Percentiles rank a stretch among this genome's conserved stretches.
Conservation (phyloP, 2,113 vertebrate genomes). For the Siphamia tubifer region DNA sequence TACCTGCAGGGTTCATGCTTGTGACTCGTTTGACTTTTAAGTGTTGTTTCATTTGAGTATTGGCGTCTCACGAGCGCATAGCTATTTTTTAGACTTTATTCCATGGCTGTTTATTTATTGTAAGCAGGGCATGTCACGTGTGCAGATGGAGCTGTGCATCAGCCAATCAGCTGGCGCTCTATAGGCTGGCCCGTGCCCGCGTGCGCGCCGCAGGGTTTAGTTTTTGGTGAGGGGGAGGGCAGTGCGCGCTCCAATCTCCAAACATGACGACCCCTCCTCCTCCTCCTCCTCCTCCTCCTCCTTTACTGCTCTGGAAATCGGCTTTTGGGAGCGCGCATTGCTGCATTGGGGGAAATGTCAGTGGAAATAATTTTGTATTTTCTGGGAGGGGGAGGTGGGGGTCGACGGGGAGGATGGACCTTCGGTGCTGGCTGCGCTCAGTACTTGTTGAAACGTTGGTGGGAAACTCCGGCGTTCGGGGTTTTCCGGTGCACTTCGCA, state of each 20-base stretch:
- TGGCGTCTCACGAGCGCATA: background rate
- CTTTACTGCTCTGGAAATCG: conserved; percentile 62
- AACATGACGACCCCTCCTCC: conserved; percentile 35
- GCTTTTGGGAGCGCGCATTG: conserved; percentile 77
- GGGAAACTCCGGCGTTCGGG: background rate
- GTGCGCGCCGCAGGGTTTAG: conserved; percentile 60
- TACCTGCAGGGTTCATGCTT: background rate
- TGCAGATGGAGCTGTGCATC: conserved; percentile 61
- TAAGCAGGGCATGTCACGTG: conserved; percentile 78
- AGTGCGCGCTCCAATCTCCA: conserved; percentile 65
- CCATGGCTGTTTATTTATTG: conserved; percentile 80
- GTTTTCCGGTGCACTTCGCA: background rate
- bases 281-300: conserved; percentile 9
- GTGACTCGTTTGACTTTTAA: background rate
- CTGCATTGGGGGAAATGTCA: conserved; percentile 78
- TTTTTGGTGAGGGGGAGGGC: conserved; percentile 53
- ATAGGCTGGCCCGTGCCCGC: conserved; percentile 50
- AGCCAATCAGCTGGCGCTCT: conserved; percentile 64
- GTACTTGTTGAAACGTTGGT: conserved; percentile 61
- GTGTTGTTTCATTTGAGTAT: background rate
- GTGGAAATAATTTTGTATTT: conserved; percentile 65
- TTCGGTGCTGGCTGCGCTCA: background rate
- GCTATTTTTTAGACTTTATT: conserved; percentile 34
- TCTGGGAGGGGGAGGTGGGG: conserved; percentile 34
- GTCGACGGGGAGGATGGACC: background rate